These are phyloP conservation scores for Brachionus rubens DNA, from an alignment of 1,140 invertebrate species.

Conservation along the genomic window DNA sequence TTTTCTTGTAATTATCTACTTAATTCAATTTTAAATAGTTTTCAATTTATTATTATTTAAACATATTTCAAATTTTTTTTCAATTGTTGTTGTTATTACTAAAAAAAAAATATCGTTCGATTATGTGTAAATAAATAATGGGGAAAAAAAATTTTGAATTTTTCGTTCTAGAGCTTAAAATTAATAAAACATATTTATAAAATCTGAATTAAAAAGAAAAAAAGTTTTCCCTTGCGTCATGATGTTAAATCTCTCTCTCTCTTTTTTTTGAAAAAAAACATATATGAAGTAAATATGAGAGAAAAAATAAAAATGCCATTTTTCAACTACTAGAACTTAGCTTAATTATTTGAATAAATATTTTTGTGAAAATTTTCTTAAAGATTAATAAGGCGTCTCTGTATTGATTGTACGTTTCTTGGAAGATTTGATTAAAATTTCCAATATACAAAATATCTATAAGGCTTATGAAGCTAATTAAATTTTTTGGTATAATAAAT, in stretches of 20 bases:
- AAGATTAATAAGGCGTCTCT: neutral
- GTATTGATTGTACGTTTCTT: no score
- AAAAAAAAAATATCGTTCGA: neutral
- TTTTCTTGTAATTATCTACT: slow-evolving; percentile 25
- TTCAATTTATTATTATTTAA: neutral
- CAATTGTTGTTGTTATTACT: neutral
- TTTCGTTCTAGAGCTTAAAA: neutral
- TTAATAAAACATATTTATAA: slow-evolving; percentile 1
- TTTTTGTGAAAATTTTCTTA: neutral
- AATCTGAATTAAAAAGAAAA: neutral
- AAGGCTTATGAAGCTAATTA: no score
- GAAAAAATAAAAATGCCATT: neutral
- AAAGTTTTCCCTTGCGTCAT: slow-evolving; percentile 8
- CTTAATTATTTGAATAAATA: neutral
- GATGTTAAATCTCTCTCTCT: neutral
- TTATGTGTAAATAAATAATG: no score
- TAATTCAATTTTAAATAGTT: slow-evolving; percentile 38
- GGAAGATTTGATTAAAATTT: no score
- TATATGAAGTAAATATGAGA: neutral
- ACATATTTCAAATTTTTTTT: slow-evolving; percentile 28
- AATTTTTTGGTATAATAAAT: no score
- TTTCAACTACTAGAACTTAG: no score
- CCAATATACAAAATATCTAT: no score
- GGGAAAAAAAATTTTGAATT: neutral
- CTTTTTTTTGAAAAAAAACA: no score